These are phyloP conservation scores for Blera fallax DNA, from an alignment of 2,888 invertebrate species.

Conservation along the genomic window DNA sequence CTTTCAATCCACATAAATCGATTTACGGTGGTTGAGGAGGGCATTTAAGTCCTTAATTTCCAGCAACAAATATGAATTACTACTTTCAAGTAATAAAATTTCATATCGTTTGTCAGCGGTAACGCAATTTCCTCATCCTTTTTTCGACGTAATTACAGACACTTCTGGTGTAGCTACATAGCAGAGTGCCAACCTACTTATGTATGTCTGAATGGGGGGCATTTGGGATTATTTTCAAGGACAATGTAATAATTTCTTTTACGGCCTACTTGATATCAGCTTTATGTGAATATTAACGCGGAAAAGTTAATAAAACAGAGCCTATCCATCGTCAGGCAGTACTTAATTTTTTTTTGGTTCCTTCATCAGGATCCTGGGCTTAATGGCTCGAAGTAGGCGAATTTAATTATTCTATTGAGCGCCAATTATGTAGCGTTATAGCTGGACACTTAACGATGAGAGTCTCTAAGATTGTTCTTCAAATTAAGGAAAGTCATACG, in stretches of 20 bases:
- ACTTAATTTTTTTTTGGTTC: too few species aligned
- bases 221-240: not conserved
- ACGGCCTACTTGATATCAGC: not conserved
- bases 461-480: not conserved
- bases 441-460: not conserved
- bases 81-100: too few species aligned
- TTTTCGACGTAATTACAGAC: not conserved
- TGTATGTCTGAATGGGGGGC: not conserved
- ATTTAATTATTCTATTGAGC: not conserved
- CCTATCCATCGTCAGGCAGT: not conserved
- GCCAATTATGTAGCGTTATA: not conserved
- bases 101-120: too few species aligned
- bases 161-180: not conserved
- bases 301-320: not conserved
- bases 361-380: not conserved
- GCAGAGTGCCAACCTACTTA: not conserved
- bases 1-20: too few species aligned
- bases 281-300: not conserved
- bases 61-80: too few species aligned
- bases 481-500: not conserved
- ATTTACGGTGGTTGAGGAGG: too few species aligned
- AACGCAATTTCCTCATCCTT: too few species aligned
- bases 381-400: not conserved
- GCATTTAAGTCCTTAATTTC: too few species aligned
- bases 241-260: not conserved